Evolutionary conservation across 1,140 invertebrate species (phyloP), one percentile per base, ranked within the genome.

Genomic region (Fopius arisanus): DNA sequence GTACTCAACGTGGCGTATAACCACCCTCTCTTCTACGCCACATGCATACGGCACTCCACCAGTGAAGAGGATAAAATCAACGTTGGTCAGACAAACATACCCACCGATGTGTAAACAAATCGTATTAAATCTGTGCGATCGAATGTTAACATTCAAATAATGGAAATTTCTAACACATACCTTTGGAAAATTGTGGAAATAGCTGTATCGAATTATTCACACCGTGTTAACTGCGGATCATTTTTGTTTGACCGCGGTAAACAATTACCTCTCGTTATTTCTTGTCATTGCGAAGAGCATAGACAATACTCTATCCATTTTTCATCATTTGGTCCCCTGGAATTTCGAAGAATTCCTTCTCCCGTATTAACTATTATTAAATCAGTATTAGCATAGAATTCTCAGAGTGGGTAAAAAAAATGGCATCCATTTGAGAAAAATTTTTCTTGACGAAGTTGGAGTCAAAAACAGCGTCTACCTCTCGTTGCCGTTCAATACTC

Each of bases 61-160:
- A 14, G 3, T 48, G 10, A 48, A 48, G 43, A 3, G 54, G 54
- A 59, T 59, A 65, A 65, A 65, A 65, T 29, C 62, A 31, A 21
- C 62, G 26, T 31, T 40, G 65, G 43, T 65, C 63, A 73, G 67
- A 73, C 71, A 73, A 73, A 73, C 65, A 65, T 21, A 67, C 48
- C 48, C 48, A 67, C 65, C 26, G 71, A 73, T 48, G 65, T 23
- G 65, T 31, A 26, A 28, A 63, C 54, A 26, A 66, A 72, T 72
- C 62, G 41, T 67, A 67, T 73, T 73, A 67, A 73, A 73, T 40
- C 40, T 28, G 63, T 26, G 70, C 65, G 66, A 73, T 67, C 43
- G 65, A 73, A 73, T 59, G 71, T 73, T 73, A 73, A 73, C 71
- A 59, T 73, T 73, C 43, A 59, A 67, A 73, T 41, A 51, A 59